phyloP scores from a whole-genome alignment of 2,888 invertebrate species.

The Lottia gigantea region DNA sequence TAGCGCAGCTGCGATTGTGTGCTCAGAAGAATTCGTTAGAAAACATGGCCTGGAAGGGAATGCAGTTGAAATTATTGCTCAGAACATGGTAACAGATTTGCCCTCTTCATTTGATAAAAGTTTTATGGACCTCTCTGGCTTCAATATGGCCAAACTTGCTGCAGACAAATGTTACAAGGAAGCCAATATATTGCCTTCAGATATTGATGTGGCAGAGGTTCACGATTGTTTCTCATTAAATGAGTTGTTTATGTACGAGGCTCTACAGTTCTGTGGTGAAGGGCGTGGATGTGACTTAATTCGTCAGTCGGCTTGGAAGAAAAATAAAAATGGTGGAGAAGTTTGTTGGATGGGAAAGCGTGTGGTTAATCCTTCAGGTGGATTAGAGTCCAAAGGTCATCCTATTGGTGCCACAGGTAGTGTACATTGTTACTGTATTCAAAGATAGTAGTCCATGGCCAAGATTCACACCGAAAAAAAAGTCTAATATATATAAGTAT shows the following conservation, averaged over 20 bases:
- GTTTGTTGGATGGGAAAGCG: conserved; percentile 82
- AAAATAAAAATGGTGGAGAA: conserved; percentile 71
- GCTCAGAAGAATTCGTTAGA: conserved; percentile 87
- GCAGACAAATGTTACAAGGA: conserved; percentile 51
- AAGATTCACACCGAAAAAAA: background rate
- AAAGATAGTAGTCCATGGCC: background rate
- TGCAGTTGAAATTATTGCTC: conserved; percentile 94
- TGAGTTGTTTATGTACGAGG: conserved; percentile 97
- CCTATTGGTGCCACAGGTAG: conserved; percentile 93
- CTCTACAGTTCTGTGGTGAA: conserved; percentile 72
- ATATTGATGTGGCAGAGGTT: conserved; percentile 68
- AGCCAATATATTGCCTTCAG: conserved; percentile 36
- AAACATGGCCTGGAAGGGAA: conserved; percentile 80
- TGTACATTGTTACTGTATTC: conserved; percentile 1
- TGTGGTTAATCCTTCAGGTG: conserved; percentile 98
- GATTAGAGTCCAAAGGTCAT: conserved; percentile 97
- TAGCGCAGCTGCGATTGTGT: conserved; percentile 92
- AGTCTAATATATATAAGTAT: too few relatives aligned
- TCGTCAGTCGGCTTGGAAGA: conserved; percentile 48
- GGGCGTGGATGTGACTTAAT: conserved; percentile 46
- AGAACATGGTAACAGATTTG: conserved; percentile 95
- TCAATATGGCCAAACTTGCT: conserved; percentile 90
- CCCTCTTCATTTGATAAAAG: conserved; percentile 85
- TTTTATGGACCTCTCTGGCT: conserved; percentile 83
- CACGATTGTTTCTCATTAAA: conserved; percentile 99